A percentile compares a stretch with the other conserved stretches of the same genome.
phyloP scores from a whole-genome alignment of 2,113 vertebrate genomes.

The Herpailurus yagouaroundi region DNA sequence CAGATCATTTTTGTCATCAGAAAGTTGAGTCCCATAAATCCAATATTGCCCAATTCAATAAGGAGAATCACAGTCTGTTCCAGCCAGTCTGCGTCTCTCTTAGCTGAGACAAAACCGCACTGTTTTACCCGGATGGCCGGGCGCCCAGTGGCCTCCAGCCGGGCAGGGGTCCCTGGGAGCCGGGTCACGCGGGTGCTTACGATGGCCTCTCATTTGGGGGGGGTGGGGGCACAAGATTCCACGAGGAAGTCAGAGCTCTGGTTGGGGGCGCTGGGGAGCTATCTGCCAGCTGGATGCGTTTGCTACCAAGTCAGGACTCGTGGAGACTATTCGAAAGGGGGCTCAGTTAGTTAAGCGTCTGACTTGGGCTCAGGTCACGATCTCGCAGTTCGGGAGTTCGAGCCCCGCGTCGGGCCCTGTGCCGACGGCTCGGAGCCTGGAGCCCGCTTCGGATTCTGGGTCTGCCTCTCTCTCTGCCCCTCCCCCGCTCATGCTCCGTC shows the following conservation, averaged over 20 bases:
- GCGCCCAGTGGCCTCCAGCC: rapidly evolving
- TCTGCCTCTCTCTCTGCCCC: too few species aligned
- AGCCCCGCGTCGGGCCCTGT: too few species aligned
- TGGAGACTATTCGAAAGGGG: rapidly evolving
- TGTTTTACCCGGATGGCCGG: not conserved
- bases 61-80: not conserved
- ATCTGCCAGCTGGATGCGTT: rapidly evolving
- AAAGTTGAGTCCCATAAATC: slow-evolving; percentile 78
- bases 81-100: not conserved
- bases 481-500: too few species aligned
- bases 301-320: not conserved
- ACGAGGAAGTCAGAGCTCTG: not conserved
- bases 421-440: too few species aligned
- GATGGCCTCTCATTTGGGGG: rapidly evolving
- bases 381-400: too few species aligned
- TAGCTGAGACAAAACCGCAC: not conserved
- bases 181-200: rapidly evolving
- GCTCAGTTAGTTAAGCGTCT: too few species aligned
- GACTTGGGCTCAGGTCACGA: too few species aligned
- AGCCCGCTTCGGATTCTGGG: too few species aligned
- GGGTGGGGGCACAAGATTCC: not conserved
- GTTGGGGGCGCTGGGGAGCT: rapidly evolving
- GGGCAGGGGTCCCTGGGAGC: not conserved
- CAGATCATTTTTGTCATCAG: slow-evolving; percentile 80
- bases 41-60: slow-evolving; percentile 64